phyloP scores from a whole-genome alignment of 2,113 vertebrate genomes.

The Corvus cornix region DNA sequence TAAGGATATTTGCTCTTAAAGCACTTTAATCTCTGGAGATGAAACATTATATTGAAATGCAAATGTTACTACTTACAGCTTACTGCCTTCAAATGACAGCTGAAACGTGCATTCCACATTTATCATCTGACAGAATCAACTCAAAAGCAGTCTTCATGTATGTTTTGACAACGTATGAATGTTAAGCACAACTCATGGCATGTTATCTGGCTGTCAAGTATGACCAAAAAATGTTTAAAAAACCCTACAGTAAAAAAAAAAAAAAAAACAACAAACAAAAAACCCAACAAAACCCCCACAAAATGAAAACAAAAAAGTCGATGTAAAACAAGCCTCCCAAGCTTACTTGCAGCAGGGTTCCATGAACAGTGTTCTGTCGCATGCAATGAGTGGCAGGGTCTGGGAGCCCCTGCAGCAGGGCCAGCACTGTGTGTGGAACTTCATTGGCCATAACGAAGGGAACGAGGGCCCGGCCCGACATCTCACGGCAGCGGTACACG shows the following conservation, averaged over 20 bases:
- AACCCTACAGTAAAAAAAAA: background rate
- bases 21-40: background rate
- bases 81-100: background rate
- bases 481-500: constrained; percentile 87
- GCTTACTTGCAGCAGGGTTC: constrained; percentile 88
- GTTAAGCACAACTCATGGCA: background rate
- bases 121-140: background rate
- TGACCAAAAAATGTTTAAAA: background rate
- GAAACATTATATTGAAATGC: background rate
- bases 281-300: rapidly evolving
- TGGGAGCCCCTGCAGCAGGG: constrained; percentile 82
- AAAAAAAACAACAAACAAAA: too few species aligned
- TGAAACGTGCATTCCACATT: background rate
- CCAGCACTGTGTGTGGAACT: constrained; percentile 71
- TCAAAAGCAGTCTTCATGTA: background rate
- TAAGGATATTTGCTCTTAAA: constrained; percentile 1
- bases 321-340: background rate
- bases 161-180: background rate
- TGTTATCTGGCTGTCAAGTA: background rate
- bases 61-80: background rate
- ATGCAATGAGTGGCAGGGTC: constrained; percentile 40
- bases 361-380: constrained; percentile 88
- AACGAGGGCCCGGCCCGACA: constrained; percentile 90
- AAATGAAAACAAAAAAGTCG: rapidly evolving
- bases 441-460: constrained; percentile 85